These are phyloP conservation scores for Tinea pellionella DNA, from an alignment of 2,888 invertebrate genomes.

Conservation along the genomic window DNA sequence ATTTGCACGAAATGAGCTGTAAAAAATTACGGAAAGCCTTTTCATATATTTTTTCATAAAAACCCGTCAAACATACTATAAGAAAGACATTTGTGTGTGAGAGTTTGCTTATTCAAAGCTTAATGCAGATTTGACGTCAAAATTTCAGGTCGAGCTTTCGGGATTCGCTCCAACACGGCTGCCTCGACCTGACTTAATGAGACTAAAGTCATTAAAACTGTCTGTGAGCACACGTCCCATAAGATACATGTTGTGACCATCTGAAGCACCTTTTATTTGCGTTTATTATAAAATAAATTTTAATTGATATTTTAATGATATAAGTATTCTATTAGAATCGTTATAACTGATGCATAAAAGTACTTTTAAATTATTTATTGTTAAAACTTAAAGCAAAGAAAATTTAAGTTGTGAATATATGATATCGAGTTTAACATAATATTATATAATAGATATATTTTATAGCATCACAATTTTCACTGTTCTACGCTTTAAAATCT, in stretches of 20 bases:
- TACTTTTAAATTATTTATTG: no score
- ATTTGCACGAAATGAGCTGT: background rate
- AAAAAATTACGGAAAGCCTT: background rate
- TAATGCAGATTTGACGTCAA: background rate
- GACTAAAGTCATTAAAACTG: background rate
- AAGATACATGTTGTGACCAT: background rate
- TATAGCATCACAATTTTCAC: background rate
- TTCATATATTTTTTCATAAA: background rate
- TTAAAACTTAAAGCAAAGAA: no score
- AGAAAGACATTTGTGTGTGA: background rate
- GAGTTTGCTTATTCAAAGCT: background rate
- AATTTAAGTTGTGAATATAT: no score
- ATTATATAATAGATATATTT: background rate
- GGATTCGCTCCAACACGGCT: background rate
- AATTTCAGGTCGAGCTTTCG: background rate
- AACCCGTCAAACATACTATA: background rate
- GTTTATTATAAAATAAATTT: background rate
- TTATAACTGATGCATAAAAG: no score
- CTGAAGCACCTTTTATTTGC: background rate
- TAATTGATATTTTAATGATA: background rate
- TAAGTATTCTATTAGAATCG: no score
- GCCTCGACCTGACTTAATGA: constrained; percentile 1
- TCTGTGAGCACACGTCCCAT: background rate
- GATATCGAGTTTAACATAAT: no score
- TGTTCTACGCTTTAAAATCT: background rate